Evolutionary conservation across 2,113 vertebrate genomes (phyloP).

Genomic region (Oostethus manadensis): DNA sequence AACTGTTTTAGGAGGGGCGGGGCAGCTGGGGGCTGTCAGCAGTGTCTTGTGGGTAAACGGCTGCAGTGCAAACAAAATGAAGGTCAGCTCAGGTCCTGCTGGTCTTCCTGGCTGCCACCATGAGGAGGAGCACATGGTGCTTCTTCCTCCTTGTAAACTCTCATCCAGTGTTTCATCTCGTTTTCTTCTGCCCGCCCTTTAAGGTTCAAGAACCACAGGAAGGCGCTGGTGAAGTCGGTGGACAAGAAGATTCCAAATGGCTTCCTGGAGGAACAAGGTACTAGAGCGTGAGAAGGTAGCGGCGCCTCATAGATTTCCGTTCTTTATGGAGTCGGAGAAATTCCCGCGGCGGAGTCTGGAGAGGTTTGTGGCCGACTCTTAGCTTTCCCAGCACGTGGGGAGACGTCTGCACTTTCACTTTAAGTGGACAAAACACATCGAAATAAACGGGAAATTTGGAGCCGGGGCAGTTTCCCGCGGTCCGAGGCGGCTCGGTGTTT

Average conservation of each 20-base stretch:
- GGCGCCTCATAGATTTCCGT: conserved; percentile 41
- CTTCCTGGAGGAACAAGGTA: conserved; percentile 96
- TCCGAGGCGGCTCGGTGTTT: conserved; percentile 44
- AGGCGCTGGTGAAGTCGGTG: conserved; percentile 81
- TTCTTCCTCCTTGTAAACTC: conserved; percentile 1
- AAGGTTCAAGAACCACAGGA: conserved; percentile 90
- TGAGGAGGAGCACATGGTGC: too few relatives aligned
- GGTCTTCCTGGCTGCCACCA: conserved; percentile 2
- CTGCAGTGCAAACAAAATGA: conserved; percentile 50
- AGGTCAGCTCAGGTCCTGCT: conserved; percentile 39
- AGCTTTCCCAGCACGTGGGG: conserved; percentile 48
- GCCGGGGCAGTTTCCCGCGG: conserved; percentile 44
- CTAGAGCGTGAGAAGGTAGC: conserved; percentile 38
- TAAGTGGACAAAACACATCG: conserved; percentile 41
- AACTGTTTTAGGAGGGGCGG: neutral
- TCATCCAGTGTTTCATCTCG: conserved; percentile 6
- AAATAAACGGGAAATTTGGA: conserved; percentile 57
- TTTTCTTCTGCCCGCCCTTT: conserved; percentile 9
- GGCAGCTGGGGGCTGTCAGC: conserved; percentile 35
- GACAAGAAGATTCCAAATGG: conserved; percentile 97
- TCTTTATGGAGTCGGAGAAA: conserved; percentile 44
- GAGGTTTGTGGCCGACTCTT: conserved; percentile 31
- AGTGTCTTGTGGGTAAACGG: conserved; percentile 59
- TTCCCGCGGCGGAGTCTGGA: conserved; percentile 33
- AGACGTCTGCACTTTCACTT: conserved; percentile 54